These are phyloP conservation scores for Loripinus fragilis DNA, from an alignment of 2,888 invertebrate genomes.

Conservation along the genomic window DNA sequence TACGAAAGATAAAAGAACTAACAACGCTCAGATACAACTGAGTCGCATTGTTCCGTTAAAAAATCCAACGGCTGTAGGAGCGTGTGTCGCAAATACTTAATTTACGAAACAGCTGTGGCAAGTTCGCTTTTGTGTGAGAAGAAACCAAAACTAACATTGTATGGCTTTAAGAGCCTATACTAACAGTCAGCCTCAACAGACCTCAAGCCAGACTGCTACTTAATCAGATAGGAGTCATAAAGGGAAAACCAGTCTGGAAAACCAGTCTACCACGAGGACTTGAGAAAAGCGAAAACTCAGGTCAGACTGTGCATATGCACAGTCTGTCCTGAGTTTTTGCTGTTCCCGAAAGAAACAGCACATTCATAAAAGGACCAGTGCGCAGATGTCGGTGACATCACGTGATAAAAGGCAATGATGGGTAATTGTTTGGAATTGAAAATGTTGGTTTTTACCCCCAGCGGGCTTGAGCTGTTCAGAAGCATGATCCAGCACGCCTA, in stretches of 20 bases:
- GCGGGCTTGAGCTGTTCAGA: neutral
- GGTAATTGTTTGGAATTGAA: neutral
- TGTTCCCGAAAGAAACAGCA: neutral
- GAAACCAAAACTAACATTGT: too few relatives aligned
- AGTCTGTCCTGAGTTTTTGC: neutral
- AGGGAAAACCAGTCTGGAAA: neutral
- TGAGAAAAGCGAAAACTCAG: neutral
- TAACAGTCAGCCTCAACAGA: neutral
- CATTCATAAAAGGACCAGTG: too few relatives aligned
- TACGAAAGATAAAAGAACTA: too few relatives aligned
- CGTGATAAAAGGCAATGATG: too few relatives aligned
- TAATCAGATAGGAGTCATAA: neutral
- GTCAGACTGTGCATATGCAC: neutral
- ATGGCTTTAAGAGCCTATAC: neutral
- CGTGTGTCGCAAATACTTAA: too few relatives aligned
- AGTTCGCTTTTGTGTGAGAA: too few relatives aligned
- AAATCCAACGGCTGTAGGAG: too few relatives aligned
- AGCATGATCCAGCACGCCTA: conserved; percentile 7
- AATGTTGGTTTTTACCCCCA: neutral
- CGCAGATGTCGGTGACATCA: too few relatives aligned
- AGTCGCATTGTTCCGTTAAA: too few relatives aligned
- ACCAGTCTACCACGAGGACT: neutral
- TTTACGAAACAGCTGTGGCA: too few relatives aligned
- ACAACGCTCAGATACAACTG: too few relatives aligned
- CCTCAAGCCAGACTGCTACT: neutral